Evolutionary conservation across 2,888 invertebrate genomes (phyloP), one percentile per base, ranked within the genome.

Genomic region (Chydorus sphaericus): DNA sequence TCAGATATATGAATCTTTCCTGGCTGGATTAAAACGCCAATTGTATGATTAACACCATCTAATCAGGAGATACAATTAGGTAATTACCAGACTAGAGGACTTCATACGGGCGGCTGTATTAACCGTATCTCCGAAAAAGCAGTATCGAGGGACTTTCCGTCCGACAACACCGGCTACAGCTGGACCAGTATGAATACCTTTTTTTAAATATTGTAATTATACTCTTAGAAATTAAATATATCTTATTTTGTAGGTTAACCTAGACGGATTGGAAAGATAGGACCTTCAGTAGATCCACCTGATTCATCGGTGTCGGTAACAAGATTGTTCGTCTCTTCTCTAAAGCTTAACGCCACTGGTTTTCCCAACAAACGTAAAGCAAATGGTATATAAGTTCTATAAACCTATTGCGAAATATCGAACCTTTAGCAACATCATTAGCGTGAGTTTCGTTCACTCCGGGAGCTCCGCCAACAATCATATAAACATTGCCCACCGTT

Each of bases 91-190:
- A 62, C 80, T 76, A 23, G 77, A 76, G 1, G 80, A 77, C 67
- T 91, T 90, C 89, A 91, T 90, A 57, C 91, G 77, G 3, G 90
- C 87, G 2, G 91, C 91, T 0, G 88, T 90, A 67, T 92, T 92
- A 18, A 92, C 87, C 0, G 90, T 86, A 68, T 90, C 90, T 0
- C 91, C 91, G 60, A 91, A 91, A 50, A 92, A 80, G 64, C 90
- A 91, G 68, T 88, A 90, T 62, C 89, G 77, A 0, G 88, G 89
- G 54, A 87, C 80, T 65, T 87, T 85, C 37, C 83, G 71, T 0
- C 91, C 91, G 0, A 91, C 83, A 23, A 91, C 84, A 1, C 90
- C 90, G 0, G 87, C 90, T 5, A 89, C 89, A 33, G 87, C 87
- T 1, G 88, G 82, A 0, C 91, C 91, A 0, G 87, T 83, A 71